Percentiles rank a stretch among this genome's conserved stretches.
These are phyloP conservation scores for Sebastes minor DNA, from an alignment of 2,797 vertebrate species.

Conservation along the genomic window DNA sequence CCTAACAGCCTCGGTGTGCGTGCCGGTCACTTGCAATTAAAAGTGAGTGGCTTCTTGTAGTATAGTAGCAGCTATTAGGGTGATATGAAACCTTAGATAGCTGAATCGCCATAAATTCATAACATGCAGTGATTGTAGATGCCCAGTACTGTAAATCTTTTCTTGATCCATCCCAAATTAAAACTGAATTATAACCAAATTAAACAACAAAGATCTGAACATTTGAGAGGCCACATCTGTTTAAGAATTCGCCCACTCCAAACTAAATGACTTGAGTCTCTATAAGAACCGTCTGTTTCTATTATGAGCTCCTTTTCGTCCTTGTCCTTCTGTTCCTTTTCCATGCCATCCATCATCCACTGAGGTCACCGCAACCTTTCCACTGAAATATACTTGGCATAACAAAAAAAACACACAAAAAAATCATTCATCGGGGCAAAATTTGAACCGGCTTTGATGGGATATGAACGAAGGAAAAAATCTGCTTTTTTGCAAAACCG, in stretches of 20 bases:
- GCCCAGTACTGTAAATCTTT: too few species aligned
- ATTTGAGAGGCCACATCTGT: not conserved
- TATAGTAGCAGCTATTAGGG: not conserved
- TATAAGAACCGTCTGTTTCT: not conserved
- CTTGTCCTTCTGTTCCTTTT: slow-evolving; percentile 43
- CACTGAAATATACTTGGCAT: slow-evolving; percentile 56
- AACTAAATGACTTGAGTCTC: not conserved
- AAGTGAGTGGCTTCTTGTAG: slow-evolving; percentile 42
- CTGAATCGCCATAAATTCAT: not conserved
- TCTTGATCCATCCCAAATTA: not conserved
- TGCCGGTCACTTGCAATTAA: slow-evolving; percentile 39
- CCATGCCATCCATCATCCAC: slow-evolving; percentile 61
- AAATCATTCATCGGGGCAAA: slow-evolving; percentile 48
- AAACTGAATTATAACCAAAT: not conserved
- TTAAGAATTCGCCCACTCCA: not conserved
- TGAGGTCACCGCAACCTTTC: slow-evolving; percentile 56
- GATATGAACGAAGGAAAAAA: slow-evolving; percentile 33
- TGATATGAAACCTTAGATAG: not conserved
- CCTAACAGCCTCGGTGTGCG: slow-evolving; percentile 42
- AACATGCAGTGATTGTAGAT: too few species aligned
- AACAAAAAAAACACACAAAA: not conserved
- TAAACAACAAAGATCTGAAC: not conserved
- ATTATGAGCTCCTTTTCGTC: slow-evolving; percentile 9
- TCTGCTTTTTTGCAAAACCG: slow-evolving; percentile 43
- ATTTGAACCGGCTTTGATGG: slow-evolving; percentile 44